A percentile compares a stretch with the other conserved stretches of the same genome.
phyloP scores from a whole-genome alignment of 2,797 vertebrate species.

The Alosa sapidissima region DNA sequence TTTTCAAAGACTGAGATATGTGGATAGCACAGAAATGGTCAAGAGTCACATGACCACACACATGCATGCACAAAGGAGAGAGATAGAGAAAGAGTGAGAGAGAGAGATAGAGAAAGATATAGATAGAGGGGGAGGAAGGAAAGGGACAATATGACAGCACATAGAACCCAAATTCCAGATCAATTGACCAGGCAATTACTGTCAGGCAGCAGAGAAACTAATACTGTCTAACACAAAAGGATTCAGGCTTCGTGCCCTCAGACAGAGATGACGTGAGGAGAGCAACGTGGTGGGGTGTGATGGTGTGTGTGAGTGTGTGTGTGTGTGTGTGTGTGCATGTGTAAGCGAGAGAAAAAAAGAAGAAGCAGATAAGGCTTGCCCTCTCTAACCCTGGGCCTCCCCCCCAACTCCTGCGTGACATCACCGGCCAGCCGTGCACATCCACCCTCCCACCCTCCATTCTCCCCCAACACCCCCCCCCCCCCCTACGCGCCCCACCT shows the following conservation, averaged over 20 bases:
- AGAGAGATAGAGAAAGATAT: too few relatives aligned
- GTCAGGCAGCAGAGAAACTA: background rate
- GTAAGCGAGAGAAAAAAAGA: background rate
- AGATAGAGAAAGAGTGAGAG: too few relatives aligned
- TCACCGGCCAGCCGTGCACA: slow-evolving; percentile 16
- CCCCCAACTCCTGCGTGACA: slow-evolving; percentile 7
- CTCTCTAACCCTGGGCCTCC: background rate
- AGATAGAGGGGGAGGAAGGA: background rate
- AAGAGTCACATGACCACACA: background rate
- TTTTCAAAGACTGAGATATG: too few relatives aligned
- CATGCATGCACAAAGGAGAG: background rate
- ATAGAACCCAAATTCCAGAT: background rate
- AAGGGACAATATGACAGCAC: background rate
- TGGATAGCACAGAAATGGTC: too few relatives aligned
- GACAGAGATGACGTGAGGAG: background rate
- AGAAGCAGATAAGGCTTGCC: background rate
- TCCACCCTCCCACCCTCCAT: background rate
- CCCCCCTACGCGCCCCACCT: background rate
- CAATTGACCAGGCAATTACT: background rate
- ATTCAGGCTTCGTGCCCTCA: background rate
- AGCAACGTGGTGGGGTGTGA: background rate
- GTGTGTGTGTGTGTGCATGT: background rate
- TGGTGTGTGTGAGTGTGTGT: background rate
- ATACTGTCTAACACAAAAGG: background rate
- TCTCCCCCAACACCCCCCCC: background rate